Base-by-base conservation (phyloP, 2,888 invertebrate genomes). In the Aphodius granarius region DNA sequence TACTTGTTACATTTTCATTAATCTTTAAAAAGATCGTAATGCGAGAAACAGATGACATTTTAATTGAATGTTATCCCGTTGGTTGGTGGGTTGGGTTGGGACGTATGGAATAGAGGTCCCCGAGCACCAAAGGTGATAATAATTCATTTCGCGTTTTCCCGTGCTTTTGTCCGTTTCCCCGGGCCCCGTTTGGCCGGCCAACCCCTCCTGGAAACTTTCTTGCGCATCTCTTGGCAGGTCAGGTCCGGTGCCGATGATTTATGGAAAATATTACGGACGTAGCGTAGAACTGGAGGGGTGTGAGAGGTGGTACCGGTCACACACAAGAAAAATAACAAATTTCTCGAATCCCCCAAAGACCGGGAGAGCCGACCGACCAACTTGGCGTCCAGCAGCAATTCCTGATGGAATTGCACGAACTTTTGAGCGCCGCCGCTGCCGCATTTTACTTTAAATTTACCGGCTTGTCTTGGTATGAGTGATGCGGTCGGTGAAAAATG, bases 231-330 rank as follows among this genome's bases (percentile, higher is more conserved):
- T 81, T 83, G 84, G 83, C 85, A 85, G 85, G 84, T 84, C 84
- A 85, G 84, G 84, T 85, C 83, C 83, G 82, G 82, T 83, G 77
- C 79, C 84, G 86, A 87, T 88, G 87, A 88, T 88, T 88, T 87
- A 88, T 88, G 88, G 86, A 87, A 88, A 88, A 88, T 88, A 87
- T 87, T 87, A 87, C 86, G 79, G 82, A 84, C 83, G 83, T 81
- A 3, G 43, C 43, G 43, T 9, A 43, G 43, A 43, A 43, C 43
- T n/a, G 81, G 43, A 81, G 77, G 73, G 74, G 66, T 73, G 21
- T 73, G 23, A 23, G 23, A 23, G 6, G 23, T n/a, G 74, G 78
- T 73, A 76, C 78, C 81, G 80, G 79, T 77, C 78, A 79, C 79
- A 79, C 80, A 80, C 82, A 84, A 84, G 83, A 84, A 85, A 84